Evolutionary conservation across 2,113 vertebrate species (phyloP).

Genomic region (Hippotragus niger): DNA sequence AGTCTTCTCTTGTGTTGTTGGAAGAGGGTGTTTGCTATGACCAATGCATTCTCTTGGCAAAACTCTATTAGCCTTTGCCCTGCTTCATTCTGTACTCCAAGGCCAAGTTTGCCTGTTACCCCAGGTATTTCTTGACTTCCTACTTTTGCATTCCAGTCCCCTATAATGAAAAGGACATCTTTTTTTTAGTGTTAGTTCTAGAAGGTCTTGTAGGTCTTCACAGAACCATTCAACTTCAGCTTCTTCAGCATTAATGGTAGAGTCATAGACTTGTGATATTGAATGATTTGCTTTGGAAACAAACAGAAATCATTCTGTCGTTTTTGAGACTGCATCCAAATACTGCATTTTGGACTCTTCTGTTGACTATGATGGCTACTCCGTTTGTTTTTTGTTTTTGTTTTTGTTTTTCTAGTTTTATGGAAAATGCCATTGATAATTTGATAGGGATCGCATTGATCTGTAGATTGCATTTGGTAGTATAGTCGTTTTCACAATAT

Average conservation of each 20-base stretch:
- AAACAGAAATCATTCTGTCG: background rate
- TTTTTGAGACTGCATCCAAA: background rate
- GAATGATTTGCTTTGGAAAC: background rate
- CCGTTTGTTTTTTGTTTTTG: too few relatives aligned
- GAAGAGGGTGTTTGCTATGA: background rate
- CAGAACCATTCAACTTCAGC: background rate
- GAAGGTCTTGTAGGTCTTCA: background rate
- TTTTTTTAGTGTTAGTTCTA: background rate
- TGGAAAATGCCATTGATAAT: background rate
- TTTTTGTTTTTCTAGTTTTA: background rate
- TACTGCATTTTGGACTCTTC: background rate
- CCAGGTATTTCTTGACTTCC: background rate
- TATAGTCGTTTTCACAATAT: background rate
- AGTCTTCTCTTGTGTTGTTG: background rate
- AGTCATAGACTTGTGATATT: background rate
- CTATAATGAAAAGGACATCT: background rate
- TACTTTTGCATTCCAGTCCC: background rate
- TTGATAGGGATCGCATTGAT: background rate
- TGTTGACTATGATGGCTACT: background rate
- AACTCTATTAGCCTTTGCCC: background rate
- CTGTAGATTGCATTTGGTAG: background rate
- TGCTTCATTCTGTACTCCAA: background rate
- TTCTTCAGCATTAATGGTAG: background rate
- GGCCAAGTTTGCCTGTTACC: background rate
- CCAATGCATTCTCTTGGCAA: background rate